phyloP scores from a whole-genome alignment of 1,140 invertebrate species.

The Bombus waltoni region DNA sequence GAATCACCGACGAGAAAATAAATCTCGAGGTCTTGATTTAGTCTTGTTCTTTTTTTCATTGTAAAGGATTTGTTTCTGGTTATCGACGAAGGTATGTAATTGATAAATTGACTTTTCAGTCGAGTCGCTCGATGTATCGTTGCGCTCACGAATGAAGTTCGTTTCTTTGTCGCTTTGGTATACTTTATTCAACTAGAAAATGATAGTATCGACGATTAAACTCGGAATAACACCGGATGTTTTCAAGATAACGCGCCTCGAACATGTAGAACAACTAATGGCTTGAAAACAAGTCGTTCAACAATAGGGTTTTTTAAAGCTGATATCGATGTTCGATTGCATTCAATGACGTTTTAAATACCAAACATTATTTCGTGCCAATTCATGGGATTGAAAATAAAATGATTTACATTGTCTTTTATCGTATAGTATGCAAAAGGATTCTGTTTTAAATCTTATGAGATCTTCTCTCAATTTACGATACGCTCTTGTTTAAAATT shows the following conservation, averaged over 20 bases:
- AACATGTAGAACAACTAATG: slow-evolving; percentile 12
- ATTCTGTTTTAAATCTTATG: neutral
- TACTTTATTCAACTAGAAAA: slow-evolving; percentile 12
- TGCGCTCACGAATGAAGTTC: neutral
- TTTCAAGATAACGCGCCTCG: slow-evolving; percentile 30
- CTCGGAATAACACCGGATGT: slow-evolving; percentile 40
- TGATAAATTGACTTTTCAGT: neutral
- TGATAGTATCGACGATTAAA: slow-evolving; percentile 13
- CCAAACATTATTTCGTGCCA: neutral
- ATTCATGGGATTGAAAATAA: neutral
- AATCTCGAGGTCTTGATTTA: neutral
- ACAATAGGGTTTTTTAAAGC: slow-evolving; percentile 19
- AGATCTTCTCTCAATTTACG: neutral
- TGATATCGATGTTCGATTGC: slow-evolving; percentile 18
- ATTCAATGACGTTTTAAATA: neutral
- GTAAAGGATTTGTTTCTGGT: neutral
- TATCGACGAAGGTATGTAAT: neutral
- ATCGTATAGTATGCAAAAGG: neutral
- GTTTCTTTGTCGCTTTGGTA: neutral
- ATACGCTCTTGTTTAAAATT: neutral
- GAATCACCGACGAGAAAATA: neutral
- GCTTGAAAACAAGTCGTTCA: slow-evolving; percentile 27
- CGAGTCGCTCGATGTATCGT: neutral
- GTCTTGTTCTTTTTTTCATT: neutral
- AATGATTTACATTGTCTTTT: neutral